Base-by-base conservation (phyloP, 2,888 invertebrate genomes). In the Hypomecis punctinalis region DNA sequence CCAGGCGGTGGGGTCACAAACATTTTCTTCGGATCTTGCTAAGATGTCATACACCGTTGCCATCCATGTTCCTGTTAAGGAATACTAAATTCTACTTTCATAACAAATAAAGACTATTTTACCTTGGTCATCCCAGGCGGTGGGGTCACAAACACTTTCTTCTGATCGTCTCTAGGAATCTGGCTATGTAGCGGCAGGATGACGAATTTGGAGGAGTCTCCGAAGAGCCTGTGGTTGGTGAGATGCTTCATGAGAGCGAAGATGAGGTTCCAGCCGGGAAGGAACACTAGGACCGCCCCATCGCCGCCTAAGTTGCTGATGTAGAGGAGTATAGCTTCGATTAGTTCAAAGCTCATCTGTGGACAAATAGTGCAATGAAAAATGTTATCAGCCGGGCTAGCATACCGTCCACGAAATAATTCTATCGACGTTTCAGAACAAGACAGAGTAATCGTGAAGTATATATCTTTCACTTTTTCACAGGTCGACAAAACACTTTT, bases 231-330 rank as follows among this genome's bases (percentile, higher is more conserved):
- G 82, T 97, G 96, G 76, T 97, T 96, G 10, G 68, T 72, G 40
- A 99, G 92, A 78, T 96, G 96, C 81, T 97, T 97, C 96, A 98
- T 96, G 56, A 99, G 92, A 0, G 97, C 96, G 88, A 98, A 98
- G 77, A 99, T 99, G 10, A 98, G 92, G 91, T 98, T 99, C 99
- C 99, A 99, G 0, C 99, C 99, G 0, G 99, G 99, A 0, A 99
- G 92, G 85, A 99, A 99, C 3, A 99, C 94, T 0, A 99, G 92
- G 0, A 99, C 96, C 0, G 99, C 98, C 0, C 99, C 99, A 0
- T 96, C 95, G 39, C 95, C 93, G 23, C 88, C 83, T 71, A 94
- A 89, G 0, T 76, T 77, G 62, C 93, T 94, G 51, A 97, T 96
- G 78, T 96, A 94, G 6, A 86, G 76, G 10, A 97, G 84, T 0